phyloP scores from a whole-genome alignment of 2,797 vertebrate genomes.

The Scolopax bukidnonensis region DNA sequence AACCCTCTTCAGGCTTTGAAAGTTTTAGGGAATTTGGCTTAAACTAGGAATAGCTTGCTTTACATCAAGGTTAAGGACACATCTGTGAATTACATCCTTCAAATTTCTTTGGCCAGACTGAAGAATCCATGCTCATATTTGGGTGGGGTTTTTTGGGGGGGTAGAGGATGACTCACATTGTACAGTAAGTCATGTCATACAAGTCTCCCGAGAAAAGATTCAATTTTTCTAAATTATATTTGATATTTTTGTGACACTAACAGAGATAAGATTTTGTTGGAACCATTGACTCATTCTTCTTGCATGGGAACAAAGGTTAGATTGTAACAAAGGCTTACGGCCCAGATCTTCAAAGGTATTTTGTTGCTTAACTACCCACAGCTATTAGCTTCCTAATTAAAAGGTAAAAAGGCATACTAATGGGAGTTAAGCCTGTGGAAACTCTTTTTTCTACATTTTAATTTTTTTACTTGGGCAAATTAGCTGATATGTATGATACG shows the following conservation, averaged over 20 bases:
- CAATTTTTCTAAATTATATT: neutral
- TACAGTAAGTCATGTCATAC: slow-evolving; percentile 13
- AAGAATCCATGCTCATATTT: neutral
- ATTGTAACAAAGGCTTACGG: neutral
- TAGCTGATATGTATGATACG: neutral
- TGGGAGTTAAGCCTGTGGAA: neutral
- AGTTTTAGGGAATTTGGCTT: neutral
- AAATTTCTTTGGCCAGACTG: neutral
- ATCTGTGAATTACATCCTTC: neutral
- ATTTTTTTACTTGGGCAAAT: neutral
- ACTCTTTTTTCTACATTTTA: neutral
- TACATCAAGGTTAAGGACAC: neutral
- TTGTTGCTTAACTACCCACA: slow-evolving; percentile 9
- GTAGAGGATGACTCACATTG: slow-evolving; percentile 6
- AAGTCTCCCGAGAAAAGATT: neutral
- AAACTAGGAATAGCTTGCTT: neutral
- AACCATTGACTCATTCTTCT: slow-evolving; percentile 10
- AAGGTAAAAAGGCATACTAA: neutral
- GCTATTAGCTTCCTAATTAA: slow-evolving; percentile 22
- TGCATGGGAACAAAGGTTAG: neutral
- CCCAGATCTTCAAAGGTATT: slow-evolving; percentile 2
- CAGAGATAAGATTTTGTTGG: neutral
- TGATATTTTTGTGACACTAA: neutral
- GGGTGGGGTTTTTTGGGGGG: neutral
- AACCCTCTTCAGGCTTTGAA: neutral